phyloP scores from a whole-genome alignment of 2,113 vertebrate genomes.

The Chaenocephalus aceratus region DNA sequence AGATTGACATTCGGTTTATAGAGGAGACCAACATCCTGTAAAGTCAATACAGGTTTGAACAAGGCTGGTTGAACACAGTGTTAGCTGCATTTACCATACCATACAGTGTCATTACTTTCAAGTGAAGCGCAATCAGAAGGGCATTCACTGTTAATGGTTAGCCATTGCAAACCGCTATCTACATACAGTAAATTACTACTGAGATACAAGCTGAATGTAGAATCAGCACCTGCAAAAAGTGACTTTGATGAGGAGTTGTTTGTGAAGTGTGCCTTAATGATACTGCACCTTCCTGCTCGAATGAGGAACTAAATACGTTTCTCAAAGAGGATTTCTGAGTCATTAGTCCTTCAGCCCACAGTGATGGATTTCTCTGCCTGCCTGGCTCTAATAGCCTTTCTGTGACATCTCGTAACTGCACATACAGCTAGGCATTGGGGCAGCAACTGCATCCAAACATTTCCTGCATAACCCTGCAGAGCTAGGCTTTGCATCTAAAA shows the following conservation, averaged over 20 bases:
- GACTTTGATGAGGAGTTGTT: slow-evolving; percentile 33
- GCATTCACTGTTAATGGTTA: neutral
- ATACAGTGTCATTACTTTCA: neutral
- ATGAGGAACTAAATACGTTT: slow-evolving; percentile 51
- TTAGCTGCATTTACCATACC: neutral
- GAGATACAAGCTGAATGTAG: neutral
- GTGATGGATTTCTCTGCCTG: slow-evolving; percentile 63
- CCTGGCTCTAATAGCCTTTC: slow-evolving; percentile 43
- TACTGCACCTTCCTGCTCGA: slow-evolving; percentile 10
- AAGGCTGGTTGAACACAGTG: neutral
- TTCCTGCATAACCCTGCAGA: neutral
- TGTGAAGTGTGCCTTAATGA: slow-evolving; percentile 23
- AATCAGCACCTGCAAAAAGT: slow-evolving; percentile 3
- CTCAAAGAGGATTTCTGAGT: slow-evolving; percentile 50
- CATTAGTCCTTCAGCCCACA: slow-evolving; percentile 52
- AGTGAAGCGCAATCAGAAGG: neutral
- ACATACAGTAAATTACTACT: neutral
- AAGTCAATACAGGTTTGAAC: slow-evolving; percentile 2
- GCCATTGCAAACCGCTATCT: neutral
- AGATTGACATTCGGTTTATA: neutral
- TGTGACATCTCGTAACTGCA: slow-evolving; percentile 37
- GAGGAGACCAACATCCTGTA: neutral
- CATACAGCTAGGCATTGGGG: neutral
- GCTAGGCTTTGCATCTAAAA: neutral
- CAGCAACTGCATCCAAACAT: slow-evolving; percentile 18